Base-by-base conservation (phyloP, 2,888 invertebrate species). In the Machimus rusticus region DNA sequence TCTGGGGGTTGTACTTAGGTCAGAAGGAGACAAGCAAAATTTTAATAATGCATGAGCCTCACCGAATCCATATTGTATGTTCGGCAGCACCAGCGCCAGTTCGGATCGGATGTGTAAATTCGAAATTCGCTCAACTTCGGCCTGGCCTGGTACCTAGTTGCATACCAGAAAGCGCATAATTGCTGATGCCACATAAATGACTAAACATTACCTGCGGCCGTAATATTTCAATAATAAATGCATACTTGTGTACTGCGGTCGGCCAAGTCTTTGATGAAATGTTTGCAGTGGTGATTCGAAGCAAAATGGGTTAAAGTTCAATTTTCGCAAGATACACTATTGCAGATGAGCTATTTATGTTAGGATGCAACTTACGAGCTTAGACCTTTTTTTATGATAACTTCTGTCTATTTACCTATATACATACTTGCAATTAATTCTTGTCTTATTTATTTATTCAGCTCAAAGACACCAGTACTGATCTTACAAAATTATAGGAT, bases 151-250 rank as follows among this genome's bases (percentile, higher is more conserved):
- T 39, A 23, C 14, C 6, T 39, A 23, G 14, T 77, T 16, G 37
- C 37, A 77, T n/a, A 28, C 55, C 4, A 46, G 55, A 51, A 14
- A 77, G 76, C 1, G 37, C 37, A 77, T 9, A n/a, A n/a, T 43
- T 43, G n/a, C 78, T 14, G 81, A 55, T 55, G 81, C 55, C 86
- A 77, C 82, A 88, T 88, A 88, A 88, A 88, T 86, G 74, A 55
- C 86, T 77, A 86, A 88, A 86, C 77, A 88, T 88, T 82, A 81
- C 88, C 88, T 74, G 16, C 46, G 88, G 88, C 86, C 55, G 82
- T 86, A 86, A 88, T 88, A 88, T 86, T 86, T 88, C 86, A 81
- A 55, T 78, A 78, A 46, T 39, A 79, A 6, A 79, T 34, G 39
- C 55, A 51, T 51, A 51, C 19, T 51, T 31, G 55, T 28, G 28